Base-by-base conservation (phyloP, 2,113 vertebrate species). In the Passer domesticus region DNA sequence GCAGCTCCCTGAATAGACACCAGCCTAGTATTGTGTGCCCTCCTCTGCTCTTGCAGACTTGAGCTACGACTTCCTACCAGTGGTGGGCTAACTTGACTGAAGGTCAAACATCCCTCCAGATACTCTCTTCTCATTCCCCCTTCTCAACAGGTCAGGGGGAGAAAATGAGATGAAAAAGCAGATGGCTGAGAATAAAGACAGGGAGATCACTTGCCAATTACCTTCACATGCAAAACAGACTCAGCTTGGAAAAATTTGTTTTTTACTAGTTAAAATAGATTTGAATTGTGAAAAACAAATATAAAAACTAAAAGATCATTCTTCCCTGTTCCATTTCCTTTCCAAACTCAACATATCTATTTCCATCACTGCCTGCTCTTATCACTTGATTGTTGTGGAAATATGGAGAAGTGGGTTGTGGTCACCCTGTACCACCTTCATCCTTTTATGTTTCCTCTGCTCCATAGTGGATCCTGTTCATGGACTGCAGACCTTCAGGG, bases 311-410 rank as follows among this genome's bases (percentile, higher is more conserved):
- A 39, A 69, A 44, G 31, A 44, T 39, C 16, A 20, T 5, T 16
- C 10, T 39, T 19, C 5, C 5, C 5, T 49, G 12, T 19, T 30
- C 17, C 3, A 39, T 68, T 37, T 68, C 8, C 43, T 66, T 75
- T 39, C 41, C 35, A 80, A 41, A 3, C 7, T 70, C 60, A 66
- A 37, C 9, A 63, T 7, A 7, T 39, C 6, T 10, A 5, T 59
- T 78, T 11, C n/a, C 13, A 33, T 7, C 20, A 82, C 58, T 8
- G 21, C 49, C 64, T 13, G 13, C 3, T 44, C 9, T 18, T 67
- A 46, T 17, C 2, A 12, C 6, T 14, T 10, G 13, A 62, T 17
- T 33, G 7, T 2, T 3, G 0, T 19, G 16, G 30, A 14, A 50
- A 22, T 8, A 15, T 39, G 15, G 15, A 19, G 13, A 74, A 35